A percentile compares a stretch with the other conserved stretches of the same genome.
These are phyloP conservation scores for Ectobius pallidus DNA, from an alignment of 2,888 invertebrate species.

Conservation along the genomic window DNA sequence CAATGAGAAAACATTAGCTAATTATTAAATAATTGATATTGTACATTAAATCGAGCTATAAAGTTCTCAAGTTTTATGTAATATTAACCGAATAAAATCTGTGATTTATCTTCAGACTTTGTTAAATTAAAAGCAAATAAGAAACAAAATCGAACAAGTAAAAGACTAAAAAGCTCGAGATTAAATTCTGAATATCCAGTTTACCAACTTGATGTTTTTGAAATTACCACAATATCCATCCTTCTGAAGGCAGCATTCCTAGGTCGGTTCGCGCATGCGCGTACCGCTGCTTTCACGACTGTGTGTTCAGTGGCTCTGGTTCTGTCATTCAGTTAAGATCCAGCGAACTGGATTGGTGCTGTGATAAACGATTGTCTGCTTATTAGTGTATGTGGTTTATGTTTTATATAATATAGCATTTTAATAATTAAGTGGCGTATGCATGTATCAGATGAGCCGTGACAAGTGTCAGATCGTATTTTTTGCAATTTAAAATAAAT, in stretches of 20 bases:
- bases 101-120: too few relatives aligned
- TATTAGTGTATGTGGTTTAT: conserved; percentile 36
- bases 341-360: conserved; percentile 10
- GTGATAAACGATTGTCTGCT: conserved; percentile 26
- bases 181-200: too few relatives aligned
- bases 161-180: too few relatives aligned
- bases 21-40: too few relatives aligned
- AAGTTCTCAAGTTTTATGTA: too few relatives aligned
- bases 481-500: neutral
- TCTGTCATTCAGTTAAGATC: conserved; percentile 28
- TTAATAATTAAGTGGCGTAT: conserved; percentile 31
- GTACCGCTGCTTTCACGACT: neutral
- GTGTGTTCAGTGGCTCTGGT: neutral
- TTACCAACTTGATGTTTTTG: too few relatives aligned
- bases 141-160: too few relatives aligned
- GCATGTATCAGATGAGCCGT: neutral
- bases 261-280: conserved; percentile 17
- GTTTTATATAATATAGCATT: conserved; percentile 17
- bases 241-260: conserved; percentile 32
- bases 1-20: too few relatives aligned
- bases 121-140: too few relatives aligned
- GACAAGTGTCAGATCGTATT: neutral
- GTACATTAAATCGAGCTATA: too few relatives aligned
- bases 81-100: too few relatives aligned
- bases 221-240: neutral